Percentiles rank a stretch among this genome's conserved stretches.
Evolutionary conservation across 2,888 invertebrate species (phyloP).

Genomic region (Tetragnatha montana): DNA sequence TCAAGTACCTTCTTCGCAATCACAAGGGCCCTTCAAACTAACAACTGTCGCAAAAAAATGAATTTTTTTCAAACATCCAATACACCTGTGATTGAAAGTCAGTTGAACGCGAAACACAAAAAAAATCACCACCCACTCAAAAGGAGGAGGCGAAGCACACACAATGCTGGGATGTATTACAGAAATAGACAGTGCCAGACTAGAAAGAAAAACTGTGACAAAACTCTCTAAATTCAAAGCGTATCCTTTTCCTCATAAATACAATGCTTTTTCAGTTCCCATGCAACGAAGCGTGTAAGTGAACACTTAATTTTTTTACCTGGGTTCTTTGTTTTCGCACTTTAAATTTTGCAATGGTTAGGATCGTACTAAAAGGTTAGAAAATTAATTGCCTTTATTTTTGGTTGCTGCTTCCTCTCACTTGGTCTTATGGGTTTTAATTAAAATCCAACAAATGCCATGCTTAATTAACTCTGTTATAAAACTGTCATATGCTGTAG

Average conservation of each 20-base stretch:
- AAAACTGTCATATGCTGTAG: constrained; percentile 15
- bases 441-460: constrained; percentile 61
- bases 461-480: constrained; percentile 52
- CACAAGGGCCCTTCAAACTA: not conserved
- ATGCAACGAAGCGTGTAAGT: constrained; percentile 11
- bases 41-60: not conserved
- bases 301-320: constrained; percentile 34
- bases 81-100: not conserved
- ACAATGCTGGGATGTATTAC: not conserved
- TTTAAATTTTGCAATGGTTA: constrained; percentile 28
- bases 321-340: constrained; percentile 9
- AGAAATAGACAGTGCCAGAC: not conserved
- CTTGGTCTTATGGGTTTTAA: constrained; percentile 38
- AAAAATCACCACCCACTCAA: not conserved
- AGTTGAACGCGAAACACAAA: not conserved
- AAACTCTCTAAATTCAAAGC: constrained; percentile 23
- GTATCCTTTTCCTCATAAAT: constrained; percentile 4
- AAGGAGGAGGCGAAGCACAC: not conserved
- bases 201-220: not conserved
- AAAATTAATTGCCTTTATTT: constrained; percentile 34
- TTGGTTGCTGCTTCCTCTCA: constrained; percentile 13
- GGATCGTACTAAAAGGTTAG: constrained; percentile 15
- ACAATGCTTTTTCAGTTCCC: not conserved
- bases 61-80: not conserved
- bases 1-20: not conserved